Evolutionary conservation across 2,113 vertebrate genomes (phyloP).

Genomic region (Phainopepla nitens): DNA sequence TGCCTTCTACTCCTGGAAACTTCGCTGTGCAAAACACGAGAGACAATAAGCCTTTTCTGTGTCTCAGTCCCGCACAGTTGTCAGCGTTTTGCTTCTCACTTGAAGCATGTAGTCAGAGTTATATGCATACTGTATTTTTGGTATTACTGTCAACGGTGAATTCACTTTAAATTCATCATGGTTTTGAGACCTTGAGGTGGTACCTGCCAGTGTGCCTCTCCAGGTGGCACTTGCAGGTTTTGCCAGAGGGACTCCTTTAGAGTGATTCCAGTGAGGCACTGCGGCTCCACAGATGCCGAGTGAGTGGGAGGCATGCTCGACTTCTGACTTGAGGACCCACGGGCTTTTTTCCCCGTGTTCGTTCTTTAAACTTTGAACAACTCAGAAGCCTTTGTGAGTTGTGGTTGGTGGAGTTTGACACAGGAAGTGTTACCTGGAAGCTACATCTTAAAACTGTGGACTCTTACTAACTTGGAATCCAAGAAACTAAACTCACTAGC

Average conservation of each 20-base stretch:
- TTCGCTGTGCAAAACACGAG: not conserved
- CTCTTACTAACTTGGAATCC: not conserved
- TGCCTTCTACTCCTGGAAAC: not conserved
- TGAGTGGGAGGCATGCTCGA: fast-evolving
- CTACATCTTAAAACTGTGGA: not conserved
- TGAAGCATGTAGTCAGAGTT: not conserved
- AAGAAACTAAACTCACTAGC: not conserved
- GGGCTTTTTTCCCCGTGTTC: not conserved
- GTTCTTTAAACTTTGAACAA: not conserved
- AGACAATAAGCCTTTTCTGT: not conserved
- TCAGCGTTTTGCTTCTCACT: not conserved
- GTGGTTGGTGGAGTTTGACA: not conserved
- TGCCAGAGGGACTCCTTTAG: not conserved
- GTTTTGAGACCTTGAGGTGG: not conserved
- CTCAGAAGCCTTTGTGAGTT: not conserved
- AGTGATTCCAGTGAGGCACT: too few relatives aligned
- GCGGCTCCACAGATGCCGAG: fast-evolving
- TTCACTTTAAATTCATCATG: fast-evolving
- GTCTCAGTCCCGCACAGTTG: not conserved
- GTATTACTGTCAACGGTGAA: not conserved
- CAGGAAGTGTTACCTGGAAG: not conserved
- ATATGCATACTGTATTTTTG: fast-evolving
- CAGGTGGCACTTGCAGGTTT: not conserved
- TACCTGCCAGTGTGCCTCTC: not conserved
- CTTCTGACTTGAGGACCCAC: not conserved